Conservation (phyloP, 2,797 vertebrate species). For the Zalophus californianus region DNA sequence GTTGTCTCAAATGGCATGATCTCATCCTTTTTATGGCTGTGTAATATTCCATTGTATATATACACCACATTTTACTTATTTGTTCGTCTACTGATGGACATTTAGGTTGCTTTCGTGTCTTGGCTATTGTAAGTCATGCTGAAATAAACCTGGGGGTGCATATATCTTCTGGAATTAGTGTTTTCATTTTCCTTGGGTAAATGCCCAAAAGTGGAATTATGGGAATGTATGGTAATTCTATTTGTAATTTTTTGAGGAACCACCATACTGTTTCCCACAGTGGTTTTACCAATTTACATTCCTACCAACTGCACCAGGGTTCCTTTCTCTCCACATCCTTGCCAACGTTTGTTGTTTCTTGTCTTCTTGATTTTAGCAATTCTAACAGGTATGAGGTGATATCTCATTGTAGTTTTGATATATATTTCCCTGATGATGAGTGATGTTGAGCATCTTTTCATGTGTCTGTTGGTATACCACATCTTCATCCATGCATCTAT, state of each 20-base stretch:
- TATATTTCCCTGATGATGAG: not conserved
- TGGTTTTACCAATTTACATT: not conserved
- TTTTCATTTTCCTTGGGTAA: not conserved
- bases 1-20: not conserved
- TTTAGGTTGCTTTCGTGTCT: not conserved
- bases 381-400: not conserved
- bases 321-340: not conserved
- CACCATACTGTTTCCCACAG: not conserved
- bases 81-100: not conserved
- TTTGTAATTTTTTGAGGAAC: not conserved
- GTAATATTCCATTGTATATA: not conserved
- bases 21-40: not conserved
- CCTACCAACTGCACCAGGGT: not conserved
- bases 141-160: not conserved
- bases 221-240: not conserved
- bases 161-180: not conserved
- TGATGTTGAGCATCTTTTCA: not conserved
- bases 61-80: not conserved
- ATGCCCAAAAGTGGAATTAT: not conserved
- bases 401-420: not conserved
- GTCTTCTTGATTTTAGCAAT: not conserved
- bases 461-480: not conserved
- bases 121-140: not conserved
- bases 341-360: not conserved
- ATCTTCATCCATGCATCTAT: not conserved